Evolutionary conservation across 2,888 invertebrate genomes (phyloP).

Genomic region (Anoncus sp.): DNA sequence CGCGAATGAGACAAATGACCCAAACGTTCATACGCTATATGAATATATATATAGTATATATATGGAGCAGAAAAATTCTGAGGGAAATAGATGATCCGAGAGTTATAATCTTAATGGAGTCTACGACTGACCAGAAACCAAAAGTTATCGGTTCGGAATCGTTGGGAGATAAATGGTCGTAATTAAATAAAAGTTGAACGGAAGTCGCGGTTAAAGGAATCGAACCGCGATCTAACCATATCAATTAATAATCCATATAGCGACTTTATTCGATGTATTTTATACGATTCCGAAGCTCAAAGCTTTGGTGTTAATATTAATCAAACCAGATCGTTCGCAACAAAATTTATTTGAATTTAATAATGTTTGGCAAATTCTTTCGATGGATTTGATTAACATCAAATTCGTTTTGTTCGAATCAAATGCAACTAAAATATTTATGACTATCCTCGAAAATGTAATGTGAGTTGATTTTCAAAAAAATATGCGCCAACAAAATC

Average conservation of each 20-base stretch:
- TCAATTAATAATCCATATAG: constrained; percentile 49
- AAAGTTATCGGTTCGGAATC: constrained; percentile 76
- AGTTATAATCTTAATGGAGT: constrained; percentile 82
- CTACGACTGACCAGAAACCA: constrained; percentile 69
- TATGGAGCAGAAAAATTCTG: constrained; percentile 25
- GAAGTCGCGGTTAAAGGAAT: constrained; percentile 39
- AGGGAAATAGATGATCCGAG: constrained; percentile 57
- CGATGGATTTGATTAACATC: no score
- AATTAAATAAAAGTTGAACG: constrained; percentile 45
- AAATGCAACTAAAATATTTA: no score
- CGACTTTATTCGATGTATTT: constrained; percentile 9
- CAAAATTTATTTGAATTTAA: neutral
- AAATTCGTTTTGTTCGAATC: no score
- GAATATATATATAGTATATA: constrained; percentile 9
- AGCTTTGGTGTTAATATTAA: constrained; percentile 1
- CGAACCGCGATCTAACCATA: constrained; percentile 52
- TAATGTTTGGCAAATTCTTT: no score
- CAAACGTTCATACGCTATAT: constrained; percentile 19
- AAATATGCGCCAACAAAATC: no score
- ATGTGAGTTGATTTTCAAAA: no score
- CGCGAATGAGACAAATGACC: constrained; percentile 56
- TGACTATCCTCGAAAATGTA: no score
- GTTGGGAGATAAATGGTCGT: constrained; percentile 39
- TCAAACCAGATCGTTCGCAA: no score
- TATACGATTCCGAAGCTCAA: neutral